Evolutionary conservation across 2,797 vertebrate species (phyloP).

Genomic region (Mus caroli): DNA sequence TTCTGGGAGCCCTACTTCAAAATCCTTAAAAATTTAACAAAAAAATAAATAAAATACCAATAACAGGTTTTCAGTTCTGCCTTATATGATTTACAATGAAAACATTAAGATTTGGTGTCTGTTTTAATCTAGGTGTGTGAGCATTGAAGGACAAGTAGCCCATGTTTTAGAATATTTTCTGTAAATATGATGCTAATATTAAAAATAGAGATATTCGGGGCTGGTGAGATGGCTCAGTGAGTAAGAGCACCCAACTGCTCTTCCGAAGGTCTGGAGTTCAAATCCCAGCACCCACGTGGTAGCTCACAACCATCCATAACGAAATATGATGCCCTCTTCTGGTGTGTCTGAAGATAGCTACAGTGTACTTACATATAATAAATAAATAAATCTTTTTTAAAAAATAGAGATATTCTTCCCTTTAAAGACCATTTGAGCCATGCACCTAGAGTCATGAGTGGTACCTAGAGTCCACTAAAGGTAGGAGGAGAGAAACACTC

Average conservation of each 20-base stretch:
- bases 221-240: no score
- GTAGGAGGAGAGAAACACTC: background rate
- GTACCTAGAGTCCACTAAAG: background rate
- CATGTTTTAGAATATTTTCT: conserved; percentile 7
- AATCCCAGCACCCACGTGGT: no score
- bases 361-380: no score
- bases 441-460: background rate
- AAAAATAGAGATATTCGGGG: conserved; percentile 42
- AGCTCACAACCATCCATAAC: no score
- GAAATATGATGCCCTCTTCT: no score
- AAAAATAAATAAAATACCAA: background rate
- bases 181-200: conserved; percentile 45
- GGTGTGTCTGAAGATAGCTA: no score
- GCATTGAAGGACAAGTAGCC: conserved; percentile 15
- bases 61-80: conserved; percentile 21
- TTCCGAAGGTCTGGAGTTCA: no score
- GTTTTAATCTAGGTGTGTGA: conserved; percentile 45
- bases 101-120: conserved; percentile 44
- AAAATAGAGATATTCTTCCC: conserved; percentile 40
- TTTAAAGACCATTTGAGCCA: background rate
- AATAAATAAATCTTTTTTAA: no score
- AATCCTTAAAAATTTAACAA: conserved; percentile 34
- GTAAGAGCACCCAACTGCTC: no score
- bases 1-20: background rate
- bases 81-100: conserved; percentile 60